A percentile compares a stretch with the other conserved stretches of the same genome.
Conservation (phyloP, 2,888 invertebrate species). For the Chrysolina americana region DNA sequence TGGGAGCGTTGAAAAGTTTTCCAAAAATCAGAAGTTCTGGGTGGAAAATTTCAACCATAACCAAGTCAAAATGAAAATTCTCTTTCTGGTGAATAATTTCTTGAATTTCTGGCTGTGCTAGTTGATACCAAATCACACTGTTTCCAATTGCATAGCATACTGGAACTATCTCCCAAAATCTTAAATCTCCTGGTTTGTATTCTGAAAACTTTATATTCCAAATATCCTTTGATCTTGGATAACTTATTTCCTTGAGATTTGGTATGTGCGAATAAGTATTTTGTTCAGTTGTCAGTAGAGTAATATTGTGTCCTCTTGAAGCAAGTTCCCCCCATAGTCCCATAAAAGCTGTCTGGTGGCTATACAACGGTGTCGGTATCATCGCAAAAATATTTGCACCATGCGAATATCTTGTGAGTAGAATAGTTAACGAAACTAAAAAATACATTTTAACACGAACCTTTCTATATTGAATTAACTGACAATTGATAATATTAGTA, state of each 20-base stretch:
- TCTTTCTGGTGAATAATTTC: slow-evolving; percentile 54
- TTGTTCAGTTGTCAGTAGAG: slow-evolving; percentile 34
- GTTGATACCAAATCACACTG: background rate
- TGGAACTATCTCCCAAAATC: slow-evolving; percentile 33
- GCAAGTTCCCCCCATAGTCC: background rate
- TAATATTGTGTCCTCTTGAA: background rate
- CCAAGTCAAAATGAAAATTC: slow-evolving; percentile 52
- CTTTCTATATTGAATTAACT: no score
- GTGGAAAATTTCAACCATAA: slow-evolving; percentile 52
- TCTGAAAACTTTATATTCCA: slow-evolving; percentile 35
- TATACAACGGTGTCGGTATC: background rate
- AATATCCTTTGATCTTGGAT: background rate
- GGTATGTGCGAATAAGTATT: slow-evolving; percentile 23
- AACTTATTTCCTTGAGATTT: background rate
- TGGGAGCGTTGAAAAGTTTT: slow-evolving; percentile 50
- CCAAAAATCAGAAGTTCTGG: slow-evolving; percentile 50
- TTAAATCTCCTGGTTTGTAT: slow-evolving; percentile 26
- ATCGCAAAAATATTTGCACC: background rate
- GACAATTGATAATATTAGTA: no score
- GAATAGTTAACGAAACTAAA: background rate
- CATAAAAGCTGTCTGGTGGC: background rate
- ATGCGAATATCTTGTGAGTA: background rate
- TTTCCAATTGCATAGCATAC: slow-evolving; percentile 16
- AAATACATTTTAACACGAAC: no score
- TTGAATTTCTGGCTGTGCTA: slow-evolving; percentile 53